Conservation (phyloP, 2,797 vertebrate species). For the Typhlichthys subterraneus region DNA sequence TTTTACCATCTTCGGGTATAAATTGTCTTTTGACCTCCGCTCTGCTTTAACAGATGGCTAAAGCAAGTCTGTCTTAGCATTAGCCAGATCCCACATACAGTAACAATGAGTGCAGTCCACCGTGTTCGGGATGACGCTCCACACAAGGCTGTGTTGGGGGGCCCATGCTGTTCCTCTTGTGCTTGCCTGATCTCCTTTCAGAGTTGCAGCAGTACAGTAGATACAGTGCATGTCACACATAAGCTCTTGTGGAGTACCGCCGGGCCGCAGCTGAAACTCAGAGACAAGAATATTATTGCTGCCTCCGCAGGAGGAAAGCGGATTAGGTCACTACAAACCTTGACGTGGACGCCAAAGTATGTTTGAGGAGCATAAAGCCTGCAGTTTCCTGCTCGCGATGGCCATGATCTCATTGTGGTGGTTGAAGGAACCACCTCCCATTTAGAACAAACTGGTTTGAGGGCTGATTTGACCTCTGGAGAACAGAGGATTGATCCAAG, state of each 20-base stretch:
- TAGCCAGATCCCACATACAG: constrained; percentile 52
- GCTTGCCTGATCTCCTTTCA: constrained; percentile 21
- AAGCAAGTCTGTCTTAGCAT: constrained; percentile 60
- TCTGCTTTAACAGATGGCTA: constrained; percentile 58
- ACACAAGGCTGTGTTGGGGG: constrained; percentile 54
- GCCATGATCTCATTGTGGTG: constrained; percentile 54
- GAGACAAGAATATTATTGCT: constrained; percentile 72
- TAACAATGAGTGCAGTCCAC: constrained; percentile 61
- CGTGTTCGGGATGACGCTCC: constrained; percentile 60
- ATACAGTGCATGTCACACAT: constrained; percentile 36
- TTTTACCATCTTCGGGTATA: no score
- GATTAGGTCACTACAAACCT: constrained; percentile 72
- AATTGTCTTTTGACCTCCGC: constrained; percentile 70
- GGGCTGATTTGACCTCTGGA: constrained; percentile 47
- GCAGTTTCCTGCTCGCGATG: constrained; percentile 40
- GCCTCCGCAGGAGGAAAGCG: constrained; percentile 71
- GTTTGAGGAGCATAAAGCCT: constrained; percentile 20
- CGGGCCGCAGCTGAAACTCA: constrained; percentile 63
- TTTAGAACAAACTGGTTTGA: constrained; percentile 43
- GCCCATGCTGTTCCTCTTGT: constrained; percentile 59
- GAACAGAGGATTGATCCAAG: not conserved
- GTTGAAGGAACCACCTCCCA: constrained; percentile 32
- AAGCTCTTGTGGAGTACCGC: constrained; percentile 41
- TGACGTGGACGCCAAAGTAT: constrained; percentile 47
- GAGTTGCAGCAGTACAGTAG: constrained; percentile 32